Conservation (phyloP, 1,140 invertebrate species). For the Stegodyphus dumicola region DNA sequence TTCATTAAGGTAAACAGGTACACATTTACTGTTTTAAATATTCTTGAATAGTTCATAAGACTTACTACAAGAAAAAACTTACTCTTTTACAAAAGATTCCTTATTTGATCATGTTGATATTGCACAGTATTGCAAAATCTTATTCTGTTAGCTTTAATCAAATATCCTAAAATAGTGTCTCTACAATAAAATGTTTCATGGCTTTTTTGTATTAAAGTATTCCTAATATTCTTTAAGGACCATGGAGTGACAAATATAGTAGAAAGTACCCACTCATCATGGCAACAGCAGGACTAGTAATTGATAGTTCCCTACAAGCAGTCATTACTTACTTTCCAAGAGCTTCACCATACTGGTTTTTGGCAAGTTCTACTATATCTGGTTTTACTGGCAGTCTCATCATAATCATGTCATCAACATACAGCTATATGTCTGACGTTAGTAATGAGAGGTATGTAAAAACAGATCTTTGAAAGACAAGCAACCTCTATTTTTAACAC, state of each 20-base stretch:
- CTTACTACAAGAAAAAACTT: no score
- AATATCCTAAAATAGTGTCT: not conserved
- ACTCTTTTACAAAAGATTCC: no score
- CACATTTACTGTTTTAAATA: no score
- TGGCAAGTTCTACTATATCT: not conserved
- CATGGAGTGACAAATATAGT: slow-evolving; percentile 79
- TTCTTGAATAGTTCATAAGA: no score
- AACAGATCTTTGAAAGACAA: no score
- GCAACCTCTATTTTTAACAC: no score
- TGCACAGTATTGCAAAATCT: not conserved
- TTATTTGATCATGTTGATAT: not conserved
- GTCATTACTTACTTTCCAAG: slow-evolving; percentile 7
- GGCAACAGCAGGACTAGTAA: slow-evolving; percentile 75
- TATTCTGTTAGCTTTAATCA: not conserved
- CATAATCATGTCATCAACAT: slow-evolving; percentile 37
- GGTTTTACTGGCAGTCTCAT: slow-evolving; percentile 41
- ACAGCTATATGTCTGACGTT: slow-evolving; percentile 53
- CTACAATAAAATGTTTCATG: no score
- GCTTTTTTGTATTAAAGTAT: no score
- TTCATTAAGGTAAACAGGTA: no score
- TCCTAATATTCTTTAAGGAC: slow-evolving; percentile 64
- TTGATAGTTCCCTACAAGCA: slow-evolving; percentile 69
- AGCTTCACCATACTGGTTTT: slow-evolving; percentile 16
- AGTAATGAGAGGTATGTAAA: slow-evolving; percentile 20
- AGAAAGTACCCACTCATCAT: slow-evolving; percentile 85